phyloP scores from a whole-genome alignment of 2,888 invertebrate species.

The Cinara cedri region DNA sequence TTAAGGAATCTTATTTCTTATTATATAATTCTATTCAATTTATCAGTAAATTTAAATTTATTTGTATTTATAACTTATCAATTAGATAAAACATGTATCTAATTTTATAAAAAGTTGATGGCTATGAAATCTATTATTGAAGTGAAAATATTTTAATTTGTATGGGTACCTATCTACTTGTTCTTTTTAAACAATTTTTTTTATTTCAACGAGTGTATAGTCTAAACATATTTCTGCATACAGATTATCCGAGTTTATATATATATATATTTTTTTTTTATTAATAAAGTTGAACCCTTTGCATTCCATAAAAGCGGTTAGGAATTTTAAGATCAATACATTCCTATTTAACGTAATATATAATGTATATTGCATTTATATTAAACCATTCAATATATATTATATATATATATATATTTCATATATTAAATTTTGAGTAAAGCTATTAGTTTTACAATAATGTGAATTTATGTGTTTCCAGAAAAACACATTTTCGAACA shows the following conservation, averaged over 20 bases:
- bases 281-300: not conserved
- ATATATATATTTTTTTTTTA: not conserved
- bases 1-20: not conserved
- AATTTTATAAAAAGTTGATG: not conserved
- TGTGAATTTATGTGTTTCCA: too few species aligned
- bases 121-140: not conserved
- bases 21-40: not conserved
- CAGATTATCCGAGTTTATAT: not conserved
- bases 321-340: constrained; percentile 41
- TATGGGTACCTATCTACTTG: not conserved
- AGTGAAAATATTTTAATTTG: not conserved
- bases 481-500: too few species aligned
- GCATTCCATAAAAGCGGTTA: not conserved
- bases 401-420: too few species aligned
- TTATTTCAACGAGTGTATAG: too few species aligned
- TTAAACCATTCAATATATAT: not conserved
- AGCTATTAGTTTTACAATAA: too few species aligned
- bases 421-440: too few species aligned
- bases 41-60: not conserved
- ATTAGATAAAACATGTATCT: not conserved
- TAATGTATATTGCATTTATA: too few species aligned
- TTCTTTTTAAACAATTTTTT: not conserved
- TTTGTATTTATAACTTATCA: too few species aligned
- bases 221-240: too few species aligned
- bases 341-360: constrained; percentile 15